Evolutionary conservation across 37 sponge, comb jelly and placozoan genomes (phyloP).

Genomic region (Ianthella basta): DNA sequence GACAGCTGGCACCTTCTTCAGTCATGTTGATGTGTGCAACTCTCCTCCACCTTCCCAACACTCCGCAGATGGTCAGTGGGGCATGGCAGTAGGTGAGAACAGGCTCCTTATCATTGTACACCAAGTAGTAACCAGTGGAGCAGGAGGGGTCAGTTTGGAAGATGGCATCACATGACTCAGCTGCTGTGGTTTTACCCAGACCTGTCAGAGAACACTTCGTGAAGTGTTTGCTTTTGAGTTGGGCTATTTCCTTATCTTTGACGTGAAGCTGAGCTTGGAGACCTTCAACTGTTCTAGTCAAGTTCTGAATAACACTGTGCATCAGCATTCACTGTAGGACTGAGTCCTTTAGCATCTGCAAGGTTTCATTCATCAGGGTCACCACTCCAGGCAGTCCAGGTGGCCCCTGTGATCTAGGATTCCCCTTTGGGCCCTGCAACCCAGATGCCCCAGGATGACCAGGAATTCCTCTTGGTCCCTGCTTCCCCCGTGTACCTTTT

Average conservation of each 20-base stretch:
- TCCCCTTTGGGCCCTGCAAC: too few relatives aligned
- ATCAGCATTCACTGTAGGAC: too few relatives aligned
- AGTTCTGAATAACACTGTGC: too few relatives aligned
- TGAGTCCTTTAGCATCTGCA: too few relatives aligned
- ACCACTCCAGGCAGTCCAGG: neutral
- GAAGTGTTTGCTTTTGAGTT: neutral
- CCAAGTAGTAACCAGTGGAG: slow-evolving; percentile 3
- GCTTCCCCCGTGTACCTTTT: neutral
- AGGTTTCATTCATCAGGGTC: too few relatives aligned
- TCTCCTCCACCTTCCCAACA: slow-evolving; percentile 3
- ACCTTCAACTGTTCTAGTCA: neutral
- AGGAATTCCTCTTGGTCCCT: neutral
- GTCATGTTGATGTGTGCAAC: neutral
- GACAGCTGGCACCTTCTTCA: neutral
- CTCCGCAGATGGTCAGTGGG: slow-evolving; percentile 9
- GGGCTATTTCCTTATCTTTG: neutral
- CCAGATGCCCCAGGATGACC: neutral
- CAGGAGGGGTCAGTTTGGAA: slow-evolving; percentile 22
- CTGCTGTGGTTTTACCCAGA: neutral
- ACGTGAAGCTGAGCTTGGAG: slow-evolving; percentile 9
- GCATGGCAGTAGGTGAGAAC: slow-evolving; percentile 27
- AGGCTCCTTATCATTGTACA: neutral
- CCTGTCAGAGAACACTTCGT: neutral
- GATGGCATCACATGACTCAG: slow-evolving; percentile 21
- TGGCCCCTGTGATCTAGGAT: neutral